phyloP scores from a whole-genome alignment of 1,140 invertebrate species.

The Drosophila baimaii region DNA sequence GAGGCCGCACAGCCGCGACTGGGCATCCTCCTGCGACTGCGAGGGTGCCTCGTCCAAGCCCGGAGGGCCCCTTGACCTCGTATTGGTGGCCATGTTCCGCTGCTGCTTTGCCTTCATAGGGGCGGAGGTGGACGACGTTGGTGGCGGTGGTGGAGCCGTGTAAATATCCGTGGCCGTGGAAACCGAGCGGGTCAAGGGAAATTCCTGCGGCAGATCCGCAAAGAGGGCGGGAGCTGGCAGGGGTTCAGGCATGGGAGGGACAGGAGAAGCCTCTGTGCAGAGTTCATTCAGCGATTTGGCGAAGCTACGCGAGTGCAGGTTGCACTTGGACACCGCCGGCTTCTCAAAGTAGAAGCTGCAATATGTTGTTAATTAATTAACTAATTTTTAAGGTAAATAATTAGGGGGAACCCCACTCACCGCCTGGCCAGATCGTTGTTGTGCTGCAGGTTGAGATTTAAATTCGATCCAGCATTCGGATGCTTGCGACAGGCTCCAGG shows the following conservation, averaged over 20 bases:
- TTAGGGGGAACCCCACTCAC: slow-evolving; percentile 40
- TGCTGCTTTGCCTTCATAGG: slow-evolving; percentile 41
- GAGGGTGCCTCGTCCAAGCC: not conserved
- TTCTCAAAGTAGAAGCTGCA: slow-evolving; percentile 81
- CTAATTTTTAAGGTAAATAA: too few species aligned
- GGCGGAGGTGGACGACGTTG: not conserved
- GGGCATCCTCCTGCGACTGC: slow-evolving; percentile 20
- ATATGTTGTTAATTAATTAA: not conserved
- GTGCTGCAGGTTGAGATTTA: slow-evolving; percentile 63
- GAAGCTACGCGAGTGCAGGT: slow-evolving; percentile 76
- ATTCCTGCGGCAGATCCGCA: slow-evolving; percentile 77
- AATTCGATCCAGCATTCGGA: slow-evolving; percentile 57
- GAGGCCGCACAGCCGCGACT: slow-evolving; percentile 67
- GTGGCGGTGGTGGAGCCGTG: slow-evolving; percentile 9
- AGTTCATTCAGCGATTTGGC: slow-evolving; percentile 83
- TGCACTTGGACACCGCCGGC: slow-evolving; percentile 72
- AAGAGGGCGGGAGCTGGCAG: slow-evolving; percentile 48
- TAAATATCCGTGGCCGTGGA: slow-evolving; percentile 83
- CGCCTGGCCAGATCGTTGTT: slow-evolving; percentile 68
- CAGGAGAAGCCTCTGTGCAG: slow-evolving; percentile 56
- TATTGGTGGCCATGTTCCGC: slow-evolving; percentile 69
- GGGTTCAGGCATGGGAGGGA: not conserved
- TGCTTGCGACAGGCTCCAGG: slow-evolving; percentile 65
- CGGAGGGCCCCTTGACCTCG: slow-evolving; percentile 2
- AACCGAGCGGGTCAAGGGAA: slow-evolving; percentile 79